Conservation (phyloP, 92 coral and sea anemone genomes). For the Actinostola sp. region DNA sequence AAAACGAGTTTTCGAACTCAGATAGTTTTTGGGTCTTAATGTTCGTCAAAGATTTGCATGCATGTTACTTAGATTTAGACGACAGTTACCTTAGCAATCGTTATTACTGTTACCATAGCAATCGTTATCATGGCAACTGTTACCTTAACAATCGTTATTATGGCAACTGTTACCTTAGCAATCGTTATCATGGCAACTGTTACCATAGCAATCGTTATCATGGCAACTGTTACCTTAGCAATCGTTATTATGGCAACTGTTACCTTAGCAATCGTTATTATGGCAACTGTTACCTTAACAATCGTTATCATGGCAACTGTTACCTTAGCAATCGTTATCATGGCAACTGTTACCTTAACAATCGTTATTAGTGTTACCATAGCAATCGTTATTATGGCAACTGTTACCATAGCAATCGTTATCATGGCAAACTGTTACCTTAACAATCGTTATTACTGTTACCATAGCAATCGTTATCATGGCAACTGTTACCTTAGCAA, state of each 20-base stretch:
- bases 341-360: not conserved
- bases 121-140: not conserved
- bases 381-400: too few relatives aligned
- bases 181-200: not conserved
- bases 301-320: constrained; percentile 1
- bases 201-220: not conserved
- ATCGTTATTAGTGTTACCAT: not conserved
- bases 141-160: not conserved
- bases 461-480: not conserved
- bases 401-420: too few relatives aligned
- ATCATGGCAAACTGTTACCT: too few relatives aligned
- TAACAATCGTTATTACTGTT: not conserved
- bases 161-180: not conserved
- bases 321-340: too few relatives aligned
- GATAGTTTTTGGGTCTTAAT: too few relatives aligned
- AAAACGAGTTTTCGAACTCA: too few relatives aligned
- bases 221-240: not conserved
- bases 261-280: not conserved
- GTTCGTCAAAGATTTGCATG: not conserved
- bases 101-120: not conserved
- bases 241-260: not conserved
- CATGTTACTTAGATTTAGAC: not conserved
- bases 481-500: not conserved
- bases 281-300: not conserved
- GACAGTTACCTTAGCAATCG: not conserved